Evolutionary conservation across 2,888 invertebrate genomes (phyloP), one percentile per base, ranked within the genome.

Genomic region (Lithophane semibrunnea): DNA sequence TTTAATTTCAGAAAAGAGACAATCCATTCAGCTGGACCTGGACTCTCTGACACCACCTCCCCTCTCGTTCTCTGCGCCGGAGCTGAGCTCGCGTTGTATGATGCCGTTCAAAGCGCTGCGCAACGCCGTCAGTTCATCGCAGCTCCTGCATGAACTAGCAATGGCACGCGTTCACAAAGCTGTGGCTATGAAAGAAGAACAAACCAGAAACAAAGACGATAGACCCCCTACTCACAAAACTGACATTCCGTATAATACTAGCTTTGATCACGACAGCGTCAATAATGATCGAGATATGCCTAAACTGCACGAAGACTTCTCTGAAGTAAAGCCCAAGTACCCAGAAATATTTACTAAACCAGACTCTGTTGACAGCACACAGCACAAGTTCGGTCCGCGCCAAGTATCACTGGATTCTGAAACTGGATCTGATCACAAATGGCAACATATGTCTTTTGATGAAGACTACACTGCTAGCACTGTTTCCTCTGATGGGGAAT

Each of bases 111-210:
- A 97, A 88, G 97, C 97, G 66, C 94, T 98, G 56, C 97, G 98
- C 49, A 97, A 97, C 87, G 98, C 98, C 0, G 98, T 98, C 47
- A 98, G 98, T 91, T 98, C 98, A 4, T 98, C 98, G 0, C 98
- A 98, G 92, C 96, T 99, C 9, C 97, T 99, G 0, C 98, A 98
- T 92, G 98, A 98, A 92, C 97, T 98, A 65, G 98, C 98, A 18
- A 98, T 98, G 98, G 98, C 98, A 13, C 97, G 98, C 60, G 98
- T 98, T 92, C 98, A 98, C 91, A 97, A 98, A 92, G 98, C 98
- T 16, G 97, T 98, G 5, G 98, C 98, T 75, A 97, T 98, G 87
- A 98, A 98, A 92, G 98, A 98, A 92, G 97, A 97, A 37, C 97
- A 98, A 89, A 96, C 93, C 88, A 88, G 94, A 91, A 88, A 88